Evolutionary conservation across 1,140 invertebrate genomes (phyloP).

Genomic region (Ceratina japonica): DNA sequence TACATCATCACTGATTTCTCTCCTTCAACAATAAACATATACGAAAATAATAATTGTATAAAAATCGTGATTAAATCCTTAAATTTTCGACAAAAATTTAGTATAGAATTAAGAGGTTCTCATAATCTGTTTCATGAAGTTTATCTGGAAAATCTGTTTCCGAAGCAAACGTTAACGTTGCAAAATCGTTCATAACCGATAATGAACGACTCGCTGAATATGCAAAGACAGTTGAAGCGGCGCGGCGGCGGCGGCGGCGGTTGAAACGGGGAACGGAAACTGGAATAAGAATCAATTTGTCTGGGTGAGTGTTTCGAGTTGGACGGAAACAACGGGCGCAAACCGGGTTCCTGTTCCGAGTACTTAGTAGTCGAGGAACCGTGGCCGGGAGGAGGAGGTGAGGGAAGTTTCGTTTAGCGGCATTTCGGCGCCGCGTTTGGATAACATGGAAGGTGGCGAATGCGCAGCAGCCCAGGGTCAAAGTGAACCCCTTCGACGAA

Average conservation of each 20-base stretch:
- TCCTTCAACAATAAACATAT: no score
- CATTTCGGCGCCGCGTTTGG: slow-evolving; percentile 41
- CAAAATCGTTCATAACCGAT: no score
- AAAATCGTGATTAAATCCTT: no score
- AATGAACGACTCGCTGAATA: no score
- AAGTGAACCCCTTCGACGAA: slow-evolving; percentile 49
- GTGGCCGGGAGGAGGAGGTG: background rate
- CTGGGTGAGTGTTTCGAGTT: background rate
- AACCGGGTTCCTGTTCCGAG: slow-evolving; percentile 34
- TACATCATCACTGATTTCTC: background rate
- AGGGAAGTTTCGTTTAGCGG: slow-evolving; percentile 42
- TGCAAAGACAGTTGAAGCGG: no score
- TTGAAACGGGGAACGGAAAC: background rate
- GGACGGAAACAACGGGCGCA: slow-evolving; percentile 10
- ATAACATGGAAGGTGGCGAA: slow-evolving; percentile 50
- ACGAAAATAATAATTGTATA: no score
- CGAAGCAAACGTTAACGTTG: no score
- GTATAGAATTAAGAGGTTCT: no score
- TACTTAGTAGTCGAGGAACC: slow-evolving; percentile 13
- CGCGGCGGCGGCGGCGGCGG: background rate
- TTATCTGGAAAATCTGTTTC: no score
- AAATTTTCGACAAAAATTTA: no score
- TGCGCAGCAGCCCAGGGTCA: slow-evolving; percentile 49
- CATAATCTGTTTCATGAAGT: no score
- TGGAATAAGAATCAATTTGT: slow-evolving; percentile 3